Evolutionary conservation across 2,888 invertebrate species (phyloP), one percentile per base, ranked within the genome.

Genomic region (Ariolimax columbianus): DNA sequence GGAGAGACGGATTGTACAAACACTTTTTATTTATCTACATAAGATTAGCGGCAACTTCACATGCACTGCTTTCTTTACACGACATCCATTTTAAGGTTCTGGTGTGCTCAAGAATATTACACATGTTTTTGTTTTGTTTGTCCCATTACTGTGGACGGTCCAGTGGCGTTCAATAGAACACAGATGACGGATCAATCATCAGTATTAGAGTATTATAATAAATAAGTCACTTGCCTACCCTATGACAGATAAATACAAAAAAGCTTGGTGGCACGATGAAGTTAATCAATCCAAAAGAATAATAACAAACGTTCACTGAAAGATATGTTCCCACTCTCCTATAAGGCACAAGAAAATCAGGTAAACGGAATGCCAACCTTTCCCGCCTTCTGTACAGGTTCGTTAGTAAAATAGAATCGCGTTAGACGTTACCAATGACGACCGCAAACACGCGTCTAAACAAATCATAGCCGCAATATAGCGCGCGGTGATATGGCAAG

Each of bases 391-490:
- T 38, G 59, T 33, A 40, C 30, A 14, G 55, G 63, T 47, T n/a
- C 43, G 66, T 63, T 14, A 68, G 47, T 7, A 47, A 66, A 19
- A 79, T 11, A 7, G 23, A 33, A 43, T 26, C 55, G 36, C 81
- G 43, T 43, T 55, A 51, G 30, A 23, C 11, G 81, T 81, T 72
- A 40, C 81, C 81, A 81, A 72, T 55, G 81, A 40, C 81, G 55
- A 81, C 81, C 36, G 55, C 38, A 51, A 72, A 81, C 72, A 72
- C 72, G 30, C n/a, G 43, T 1, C 51, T 4, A 2, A 66, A 79
- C 33, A 79, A 66, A 68, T 26, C 14, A 4, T 3, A 23, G 14
- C 36, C 14, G n/a, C 30, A 68, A 66, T 26, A 38, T 26, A 17
- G 43, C 66, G 30, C 23, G n/a, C n/a, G n/a, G n/a, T 7, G 36